phyloP scores from a whole-genome alignment of 2,888 invertebrate species.

The Microplitis manilae region DNA sequence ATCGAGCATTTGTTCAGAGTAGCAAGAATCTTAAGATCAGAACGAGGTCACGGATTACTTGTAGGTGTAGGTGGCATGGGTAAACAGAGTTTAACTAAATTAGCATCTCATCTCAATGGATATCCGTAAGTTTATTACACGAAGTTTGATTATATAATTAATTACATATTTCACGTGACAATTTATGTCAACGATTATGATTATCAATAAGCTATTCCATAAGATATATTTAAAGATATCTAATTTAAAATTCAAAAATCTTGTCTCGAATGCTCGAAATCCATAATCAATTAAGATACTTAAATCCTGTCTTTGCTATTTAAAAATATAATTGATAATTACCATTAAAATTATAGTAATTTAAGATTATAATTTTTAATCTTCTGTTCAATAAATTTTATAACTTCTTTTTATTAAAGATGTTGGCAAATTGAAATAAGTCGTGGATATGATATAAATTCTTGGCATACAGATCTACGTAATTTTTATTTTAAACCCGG shows the following conservation, averaged over 20 bases:
- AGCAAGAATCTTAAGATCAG: slow-evolving; percentile 86
- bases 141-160: too few species aligned
- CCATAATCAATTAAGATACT: too few species aligned
- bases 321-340: too few species aligned
- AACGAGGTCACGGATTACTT: slow-evolving; percentile 90
- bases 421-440: slow-evolving; percentile 92
- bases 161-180: too few species aligned
- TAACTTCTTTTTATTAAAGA: slow-evolving; percentile 68
- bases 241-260: too few species aligned
- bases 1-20: slow-evolving; percentile 90
- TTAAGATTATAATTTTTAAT: too few species aligned
- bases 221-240: too few species aligned
- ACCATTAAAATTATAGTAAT: too few species aligned
- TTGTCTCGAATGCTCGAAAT: too few species aligned
- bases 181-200: too few species aligned
- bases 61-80: slow-evolving; percentile 94
- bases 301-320: too few species aligned
- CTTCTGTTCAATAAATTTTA: background rate
- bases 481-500: slow-evolving; percentile 87
- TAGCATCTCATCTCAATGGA: slow-evolving; percentile 88
- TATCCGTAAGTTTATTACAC: slow-evolving; percentile 76
- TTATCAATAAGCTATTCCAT: too few species aligned
- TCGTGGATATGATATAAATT: slow-evolving; percentile 85
- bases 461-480: slow-evolving; percentile 90
- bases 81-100: slow-evolving; percentile 87